phyloP scores from a whole-genome alignment of 1,140 invertebrate species.

The Drosophila suzukii region DNA sequence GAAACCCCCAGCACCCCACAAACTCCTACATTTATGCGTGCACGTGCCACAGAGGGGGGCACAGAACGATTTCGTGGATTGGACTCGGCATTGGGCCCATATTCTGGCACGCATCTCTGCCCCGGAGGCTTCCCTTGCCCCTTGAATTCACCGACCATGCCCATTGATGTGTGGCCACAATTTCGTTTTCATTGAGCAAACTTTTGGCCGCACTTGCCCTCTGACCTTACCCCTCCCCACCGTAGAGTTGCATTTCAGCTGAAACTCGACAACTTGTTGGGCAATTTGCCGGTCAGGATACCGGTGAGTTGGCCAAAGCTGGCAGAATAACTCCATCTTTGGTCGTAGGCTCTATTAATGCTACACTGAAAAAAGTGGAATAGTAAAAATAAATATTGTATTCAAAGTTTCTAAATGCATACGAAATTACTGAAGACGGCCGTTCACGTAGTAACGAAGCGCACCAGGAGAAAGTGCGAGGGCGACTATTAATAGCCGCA shows the following conservation, averaged over 20 bases:
- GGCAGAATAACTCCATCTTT: not conserved
- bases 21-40: slow-evolving; percentile 17
- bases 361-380: no score
- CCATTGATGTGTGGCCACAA: slow-evolving; percentile 39
- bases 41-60: slow-evolving; percentile 24
- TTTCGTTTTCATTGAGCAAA: slow-evolving; percentile 45
- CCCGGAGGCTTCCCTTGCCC: not conserved
- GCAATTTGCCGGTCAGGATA: not conserved
- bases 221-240: not conserved
- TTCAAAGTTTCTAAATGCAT: no score
- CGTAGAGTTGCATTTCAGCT: not conserved
- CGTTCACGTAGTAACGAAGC: no score
- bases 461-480: no score
- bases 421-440: no score
- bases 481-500: no score
- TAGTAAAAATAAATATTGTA: no score
- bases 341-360: not conserved
- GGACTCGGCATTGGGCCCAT: slow-evolving; percentile 2
- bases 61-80: not conserved
- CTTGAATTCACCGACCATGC: not conserved
- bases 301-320: not conserved
- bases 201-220: slow-evolving; percentile 12
- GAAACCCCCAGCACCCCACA: not conserved
- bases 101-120: slow-evolving; percentile 29
- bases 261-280: slow-evolving; percentile 13